Base-by-base conservation (phyloP, 2,888 invertebrate species). In the Ennomos fuscantarius region DNA sequence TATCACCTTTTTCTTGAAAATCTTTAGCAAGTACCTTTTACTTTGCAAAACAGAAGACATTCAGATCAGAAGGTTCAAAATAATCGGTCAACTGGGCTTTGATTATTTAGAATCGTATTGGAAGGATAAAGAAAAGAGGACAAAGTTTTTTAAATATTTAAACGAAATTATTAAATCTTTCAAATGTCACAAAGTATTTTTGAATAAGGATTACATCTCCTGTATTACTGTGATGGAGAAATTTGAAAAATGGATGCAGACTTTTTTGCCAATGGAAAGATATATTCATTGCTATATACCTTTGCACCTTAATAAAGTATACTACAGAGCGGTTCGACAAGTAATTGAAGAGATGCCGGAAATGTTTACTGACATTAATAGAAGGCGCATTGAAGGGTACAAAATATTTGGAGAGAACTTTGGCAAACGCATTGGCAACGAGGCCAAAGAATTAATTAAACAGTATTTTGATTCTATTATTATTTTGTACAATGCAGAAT, bases 251-350 rank as follows among this genome's bases (percentile, higher is more conserved):
- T 79, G 79, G 66, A 63, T 79, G 66, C 72, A 73, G 8, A 70
- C 55, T 6, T 53, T 79, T 12, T 59, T 86, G 46, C 78, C 82
- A 0, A 67, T 79, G 33, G 79, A 84, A 35, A 54, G 69, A 52
- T 60, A 81, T 56, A 82, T 86, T 32, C 47, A 65, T 0, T 62
- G 48, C 15, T 83, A 81, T 55, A 72, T 72, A 0, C 48, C 64
- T 8, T 58, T 86, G 43, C 81, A 86, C 62, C 62, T 83, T 12
- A 82, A 73, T 0, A 84, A 84, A 78, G 60, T 84, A 13, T 87
- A 79, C 60, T 81, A 64, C 43, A 84, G 81, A 61, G 65, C 84
- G 1, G 66, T 87, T 8, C 72, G 76, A 37, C 73, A 80, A 40
- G 65, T 74, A 15, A 55, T 75, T 1, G 71, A 74, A 57, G 65